Conservation (phyloP, 2,888 invertebrate species). For the Colostygia pectinataria region DNA sequence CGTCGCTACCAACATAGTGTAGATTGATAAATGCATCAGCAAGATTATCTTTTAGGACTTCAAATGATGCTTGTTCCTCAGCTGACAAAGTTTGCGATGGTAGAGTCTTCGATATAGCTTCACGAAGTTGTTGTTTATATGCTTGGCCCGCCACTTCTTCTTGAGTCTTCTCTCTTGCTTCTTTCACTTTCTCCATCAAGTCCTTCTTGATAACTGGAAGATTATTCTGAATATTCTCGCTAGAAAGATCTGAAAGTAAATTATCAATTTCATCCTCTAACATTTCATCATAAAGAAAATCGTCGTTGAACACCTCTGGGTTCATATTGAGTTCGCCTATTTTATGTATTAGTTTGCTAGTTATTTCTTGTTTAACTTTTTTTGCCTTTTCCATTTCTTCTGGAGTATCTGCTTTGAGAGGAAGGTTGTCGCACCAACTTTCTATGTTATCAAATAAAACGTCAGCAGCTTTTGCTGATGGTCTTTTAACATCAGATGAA, state of each 20-base stretch:
- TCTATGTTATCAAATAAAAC: conserved; percentile 42
- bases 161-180: conserved; percentile 40
- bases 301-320: conserved; percentile 51
- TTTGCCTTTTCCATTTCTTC: conserved; percentile 35
- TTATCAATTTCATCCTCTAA: conserved; percentile 50
- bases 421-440: conserved; percentile 46
- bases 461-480: conserved; percentile 34
- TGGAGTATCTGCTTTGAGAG: conserved; percentile 34
- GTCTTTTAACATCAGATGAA: neutral
- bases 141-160: conserved; percentile 44
- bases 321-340: conserved; percentile 54
- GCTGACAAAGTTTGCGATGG: conserved; percentile 37
- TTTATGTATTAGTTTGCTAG: conserved; percentile 44
- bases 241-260: conserved; percentile 33
- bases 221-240: conserved; percentile 32
- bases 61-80: conserved; percentile 49
- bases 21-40: conserved; percentile 61
- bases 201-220: conserved; percentile 37
- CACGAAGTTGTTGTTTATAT: conserved; percentile 53
- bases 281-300: conserved; percentile 48
- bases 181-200: conserved; percentile 42
- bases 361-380: conserved; percentile 44
- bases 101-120: conserved; percentile 49
- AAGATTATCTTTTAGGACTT: conserved; percentile 55
- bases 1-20: conserved; percentile 43